phyloP scores from a whole-genome alignment of 2,888 invertebrate genomes.

The Fissipunctia ypsillon region DNA sequence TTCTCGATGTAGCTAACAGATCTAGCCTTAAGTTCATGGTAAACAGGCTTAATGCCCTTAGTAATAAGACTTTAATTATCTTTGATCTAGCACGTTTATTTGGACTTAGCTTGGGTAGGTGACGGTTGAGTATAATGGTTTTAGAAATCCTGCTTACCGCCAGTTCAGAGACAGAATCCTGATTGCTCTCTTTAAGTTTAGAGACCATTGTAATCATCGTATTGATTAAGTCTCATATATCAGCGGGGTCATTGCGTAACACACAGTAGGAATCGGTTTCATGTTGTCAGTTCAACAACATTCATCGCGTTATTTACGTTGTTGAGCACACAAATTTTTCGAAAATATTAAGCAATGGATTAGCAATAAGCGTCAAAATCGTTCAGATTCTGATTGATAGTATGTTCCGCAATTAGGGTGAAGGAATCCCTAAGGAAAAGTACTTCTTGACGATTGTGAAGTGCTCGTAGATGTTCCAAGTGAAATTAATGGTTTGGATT shows the following conservation, averaged over 20 bases:
- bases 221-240: too few species aligned
- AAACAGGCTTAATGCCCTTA: constrained; percentile 11
- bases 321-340: too few species aligned
- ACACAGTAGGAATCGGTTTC: too few species aligned
- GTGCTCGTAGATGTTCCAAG: background rate
- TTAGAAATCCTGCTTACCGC: background rate
- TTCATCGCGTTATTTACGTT: too few species aligned
- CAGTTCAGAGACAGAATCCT: background rate
- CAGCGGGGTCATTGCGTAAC: too few species aligned
- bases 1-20: constrained; percentile 13
- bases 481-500: background rate
- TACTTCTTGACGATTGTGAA: background rate
- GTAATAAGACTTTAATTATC: background rate
- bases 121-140: background rate
- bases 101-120: background rate
- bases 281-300: too few species aligned
- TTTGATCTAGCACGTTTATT: constrained; percentile 9
- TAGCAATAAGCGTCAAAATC: too few species aligned
- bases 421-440: background rate
- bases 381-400: too few species aligned
- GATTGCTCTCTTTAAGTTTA: background rate
- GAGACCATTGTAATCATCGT: too few species aligned
- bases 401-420: too few species aligned
- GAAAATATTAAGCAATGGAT: too few species aligned
- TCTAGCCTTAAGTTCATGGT: constrained; percentile 39